Evolutionary conservation across 2,888 invertebrate species (phyloP), one percentile per base, ranked within the genome.

Genomic region (Mesorhabditis spiculigera): DNA sequence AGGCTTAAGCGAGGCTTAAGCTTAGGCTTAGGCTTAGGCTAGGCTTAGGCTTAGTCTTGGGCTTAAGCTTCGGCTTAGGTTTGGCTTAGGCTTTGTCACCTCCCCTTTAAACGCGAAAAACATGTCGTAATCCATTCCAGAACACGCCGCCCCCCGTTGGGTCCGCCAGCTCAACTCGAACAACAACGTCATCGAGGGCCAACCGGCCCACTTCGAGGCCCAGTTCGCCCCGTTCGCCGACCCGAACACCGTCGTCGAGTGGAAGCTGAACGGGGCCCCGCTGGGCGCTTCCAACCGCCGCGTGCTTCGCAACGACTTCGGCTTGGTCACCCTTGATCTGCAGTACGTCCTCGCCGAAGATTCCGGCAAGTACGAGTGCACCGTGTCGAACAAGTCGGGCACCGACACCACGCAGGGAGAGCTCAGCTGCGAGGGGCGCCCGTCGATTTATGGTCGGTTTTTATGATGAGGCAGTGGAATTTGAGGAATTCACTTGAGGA

Each of bases 121-220:
- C 28, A 1, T 28, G 3, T 28, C 28, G 28, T 28, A 28, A 28
- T 28, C 28, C 28, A 28, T 13, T 10, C 58, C 8, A 50, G 10
- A 75, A 69, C 83, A 80, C 16, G 83, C 78, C 10, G 92, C 94
- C 80, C 95, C 95, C 5, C 92, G 91, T 87, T 95, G 94, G 87
- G 91, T 76, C 61, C 75, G 73, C 5, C 73, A 71, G 58, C 71
- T 80, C 5, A 76, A 78, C 69, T 76, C 75, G 42, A 67, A 77
- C n/a, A 78, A 80, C 43, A 76, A 72, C 13, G 73, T 82, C 45
- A 70, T 78, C 13, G 94, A 95, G 89, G 91, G 92, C 67, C 92
- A 91, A 71, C 91, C 78, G 80, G 94, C 94, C 78, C 95, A 97
- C 87, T 96, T 95, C 87, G 97, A 96, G 88, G 95, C 95, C 41